Evolutionary conservation across 1,140 invertebrate genomes (phyloP).

Genomic region (Eulimnadia texana): DNA sequence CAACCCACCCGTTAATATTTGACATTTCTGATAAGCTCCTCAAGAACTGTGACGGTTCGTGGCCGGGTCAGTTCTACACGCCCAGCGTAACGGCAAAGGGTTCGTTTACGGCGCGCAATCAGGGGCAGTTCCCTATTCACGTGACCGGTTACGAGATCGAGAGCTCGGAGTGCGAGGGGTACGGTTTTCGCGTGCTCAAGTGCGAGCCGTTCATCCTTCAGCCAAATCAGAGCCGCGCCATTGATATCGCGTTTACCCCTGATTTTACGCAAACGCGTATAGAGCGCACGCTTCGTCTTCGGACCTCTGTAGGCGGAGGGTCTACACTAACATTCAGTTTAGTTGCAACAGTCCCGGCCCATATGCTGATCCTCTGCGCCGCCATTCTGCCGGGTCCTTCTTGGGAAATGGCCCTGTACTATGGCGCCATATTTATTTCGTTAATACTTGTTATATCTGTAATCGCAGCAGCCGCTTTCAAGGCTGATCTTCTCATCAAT

Average conservation of each 20-base stretch:
- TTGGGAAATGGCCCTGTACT: slow-evolving; percentile 64
- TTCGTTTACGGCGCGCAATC: slow-evolving; percentile 75
- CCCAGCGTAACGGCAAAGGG: slow-evolving; percentile 64
- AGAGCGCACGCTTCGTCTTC: slow-evolving; percentile 41
- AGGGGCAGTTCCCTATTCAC: slow-evolving; percentile 62
- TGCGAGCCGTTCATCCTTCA: slow-evolving; percentile 63
- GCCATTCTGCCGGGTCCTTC: slow-evolving; percentile 53
- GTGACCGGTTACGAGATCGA: slow-evolving; percentile 55
- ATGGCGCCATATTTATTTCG: slow-evolving; percentile 45
- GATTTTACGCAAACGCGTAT: slow-evolving; percentile 79
- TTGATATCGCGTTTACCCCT: slow-evolving; percentile 83
- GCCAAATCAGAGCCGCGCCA: slow-evolving; percentile 66
- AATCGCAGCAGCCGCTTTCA: slow-evolving; percentile 52
- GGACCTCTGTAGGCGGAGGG: slow-evolving; percentile 22
- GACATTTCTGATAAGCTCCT: slow-evolving; percentile 71
- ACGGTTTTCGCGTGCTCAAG: slow-evolving; percentile 71
- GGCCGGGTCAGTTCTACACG: slow-evolving; percentile 25
- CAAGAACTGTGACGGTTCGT: slow-evolving; percentile 54
- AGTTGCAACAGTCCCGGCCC: slow-evolving; percentile 60
- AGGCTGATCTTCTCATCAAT: slow-evolving; percentile 29
- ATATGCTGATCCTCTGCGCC: slow-evolving; percentile 56
- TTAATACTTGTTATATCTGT: slow-evolving; percentile 48
- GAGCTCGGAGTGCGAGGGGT: slow-evolving; percentile 60
- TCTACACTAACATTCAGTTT: slow-evolving; percentile 50
- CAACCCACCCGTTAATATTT: slow-evolving; percentile 54